Percentiles rank a stretch among this genome's conserved stretches.
Evolutionary conservation across 2,888 invertebrate genomes (phyloP).

Genomic region (Temnothorax rugatulus): DNA sequence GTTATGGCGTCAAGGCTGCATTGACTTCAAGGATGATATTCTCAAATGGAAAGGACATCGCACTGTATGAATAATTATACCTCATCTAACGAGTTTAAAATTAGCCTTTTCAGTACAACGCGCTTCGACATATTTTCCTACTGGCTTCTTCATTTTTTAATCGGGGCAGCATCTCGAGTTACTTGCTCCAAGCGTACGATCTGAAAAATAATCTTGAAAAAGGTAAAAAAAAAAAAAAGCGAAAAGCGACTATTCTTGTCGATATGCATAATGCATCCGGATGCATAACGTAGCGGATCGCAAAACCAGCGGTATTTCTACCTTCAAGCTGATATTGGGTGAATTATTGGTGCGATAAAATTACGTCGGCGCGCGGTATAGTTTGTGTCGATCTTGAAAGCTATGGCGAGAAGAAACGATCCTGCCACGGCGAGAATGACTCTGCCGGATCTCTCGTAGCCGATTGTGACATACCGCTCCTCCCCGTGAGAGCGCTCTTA

Average conservation of each 20-base stretch:
- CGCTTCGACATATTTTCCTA: background rate
- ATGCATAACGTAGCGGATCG: slow-evolving; percentile 10
- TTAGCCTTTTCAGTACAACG: background rate
- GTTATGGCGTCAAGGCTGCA: slow-evolving; percentile 15
- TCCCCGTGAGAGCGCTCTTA: slow-evolving; percentile 29
- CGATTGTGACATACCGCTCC: background rate
- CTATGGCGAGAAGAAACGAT: background rate
- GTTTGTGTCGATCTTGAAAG: background rate
- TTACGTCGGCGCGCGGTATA: background rate
- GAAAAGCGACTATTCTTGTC: background rate
- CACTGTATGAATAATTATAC: background rate
- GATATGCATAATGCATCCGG: slow-evolving; percentile 27
- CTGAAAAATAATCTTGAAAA: background rate
- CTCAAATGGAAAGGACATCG: slow-evolving; percentile 35
- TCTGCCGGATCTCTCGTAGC: slow-evolving; percentile 1
- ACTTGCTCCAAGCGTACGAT: background rate
- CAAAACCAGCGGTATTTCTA: background rate
- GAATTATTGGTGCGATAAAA: slow-evolving; percentile 9
- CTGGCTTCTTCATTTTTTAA: slow-evolving; percentile 8
- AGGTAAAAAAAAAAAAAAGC: background rate
- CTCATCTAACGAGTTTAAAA: slow-evolving; percentile 3
- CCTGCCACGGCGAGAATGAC: background rate
- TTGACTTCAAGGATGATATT: slow-evolving; percentile 4
- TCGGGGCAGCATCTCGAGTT: background rate
- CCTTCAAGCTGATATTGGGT: background rate